Conservation (phyloP, 1,140 invertebrate genomes). For the Marisa cornuarietis region DNA sequence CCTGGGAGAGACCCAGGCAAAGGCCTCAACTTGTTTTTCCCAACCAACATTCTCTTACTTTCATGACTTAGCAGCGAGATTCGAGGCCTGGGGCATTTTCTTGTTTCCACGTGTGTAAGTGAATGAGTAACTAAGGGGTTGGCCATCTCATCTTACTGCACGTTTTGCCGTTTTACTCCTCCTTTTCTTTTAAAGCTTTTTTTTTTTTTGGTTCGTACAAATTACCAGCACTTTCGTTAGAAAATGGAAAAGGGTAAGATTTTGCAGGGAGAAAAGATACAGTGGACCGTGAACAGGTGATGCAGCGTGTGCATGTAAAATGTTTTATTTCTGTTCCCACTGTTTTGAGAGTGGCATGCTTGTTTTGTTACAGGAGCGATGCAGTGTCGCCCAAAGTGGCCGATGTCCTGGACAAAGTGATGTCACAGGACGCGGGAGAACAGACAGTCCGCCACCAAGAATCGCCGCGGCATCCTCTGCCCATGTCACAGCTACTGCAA, state of each 20-base stretch:
- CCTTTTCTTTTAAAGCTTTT: too few relatives aligned
- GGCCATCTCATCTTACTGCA: too few relatives aligned
- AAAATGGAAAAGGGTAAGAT: not conserved
- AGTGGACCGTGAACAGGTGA: not conserved
- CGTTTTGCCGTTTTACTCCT: too few relatives aligned
- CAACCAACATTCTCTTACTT: not conserved
- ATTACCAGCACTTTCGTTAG: not conserved
- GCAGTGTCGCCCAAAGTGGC: conserved; percentile 47
- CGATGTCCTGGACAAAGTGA: conserved; percentile 46
- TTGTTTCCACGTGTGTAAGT: too few relatives aligned
- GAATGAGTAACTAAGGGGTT: too few relatives aligned
- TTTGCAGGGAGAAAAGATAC: too few relatives aligned
- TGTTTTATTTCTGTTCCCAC: not conserved
- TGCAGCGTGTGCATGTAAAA: not conserved
- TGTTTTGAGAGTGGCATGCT: not conserved
- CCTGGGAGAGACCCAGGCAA: not conserved
- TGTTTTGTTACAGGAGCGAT: conserved; percentile 48
- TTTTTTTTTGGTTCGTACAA: too few relatives aligned
- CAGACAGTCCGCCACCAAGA: conserved; percentile 4
- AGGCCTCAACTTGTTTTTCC: not conserved
- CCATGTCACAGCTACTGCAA: not conserved
- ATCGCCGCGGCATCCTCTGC: conserved; percentile 2
- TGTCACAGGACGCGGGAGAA: conserved; percentile 12
- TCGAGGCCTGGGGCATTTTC: too few relatives aligned
- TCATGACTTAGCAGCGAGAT: too few relatives aligned